Conservation (phyloP, 2,888 invertebrate genomes). For the Chrysolina americana region DNA sequence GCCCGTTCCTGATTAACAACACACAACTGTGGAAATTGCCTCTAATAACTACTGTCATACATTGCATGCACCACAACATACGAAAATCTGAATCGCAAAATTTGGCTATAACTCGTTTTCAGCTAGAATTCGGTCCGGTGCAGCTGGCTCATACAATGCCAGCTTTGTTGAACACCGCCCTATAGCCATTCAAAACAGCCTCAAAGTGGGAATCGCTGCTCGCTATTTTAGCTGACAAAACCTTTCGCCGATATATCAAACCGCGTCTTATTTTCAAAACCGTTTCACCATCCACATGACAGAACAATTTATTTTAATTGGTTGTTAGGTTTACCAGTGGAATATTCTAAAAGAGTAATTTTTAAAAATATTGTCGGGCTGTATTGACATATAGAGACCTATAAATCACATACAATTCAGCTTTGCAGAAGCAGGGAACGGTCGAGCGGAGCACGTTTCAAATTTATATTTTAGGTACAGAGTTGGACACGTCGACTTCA, state of each 20-base stretch:
- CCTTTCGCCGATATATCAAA: constrained; percentile 68
- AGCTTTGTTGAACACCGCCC: constrained; percentile 67
- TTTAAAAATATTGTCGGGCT: constrained; percentile 33
- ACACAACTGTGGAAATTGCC: neutral
- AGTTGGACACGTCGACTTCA: constrained; percentile 12
- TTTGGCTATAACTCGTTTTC: constrained; percentile 55
- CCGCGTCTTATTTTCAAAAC: constrained; percentile 67
- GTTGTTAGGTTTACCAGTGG: constrained; percentile 46
- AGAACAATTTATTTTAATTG: constrained; percentile 66
- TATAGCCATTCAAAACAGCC: constrained; percentile 68
- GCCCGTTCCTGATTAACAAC: no score
- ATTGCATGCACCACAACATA: constrained; percentile 21
- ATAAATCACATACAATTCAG: constrained; percentile 36
- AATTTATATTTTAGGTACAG: constrained; percentile 29
- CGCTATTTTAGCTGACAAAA: constrained; percentile 68
- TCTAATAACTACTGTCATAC: neutral
- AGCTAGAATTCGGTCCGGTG: constrained; percentile 61
- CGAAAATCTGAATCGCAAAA: constrained; percentile 45
- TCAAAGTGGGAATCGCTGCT: constrained; percentile 65
- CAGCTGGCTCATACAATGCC: constrained; percentile 67
- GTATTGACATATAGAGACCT: constrained; percentile 33
- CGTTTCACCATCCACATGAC: constrained; percentile 61
- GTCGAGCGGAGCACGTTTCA: constrained; percentile 19
- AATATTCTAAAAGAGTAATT: constrained; percentile 40
- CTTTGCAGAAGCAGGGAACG: constrained; percentile 25